Evolutionary conservation across 2,113 vertebrate genomes (phyloP).

Genomic region (Xyliphius kryptos): DNA sequence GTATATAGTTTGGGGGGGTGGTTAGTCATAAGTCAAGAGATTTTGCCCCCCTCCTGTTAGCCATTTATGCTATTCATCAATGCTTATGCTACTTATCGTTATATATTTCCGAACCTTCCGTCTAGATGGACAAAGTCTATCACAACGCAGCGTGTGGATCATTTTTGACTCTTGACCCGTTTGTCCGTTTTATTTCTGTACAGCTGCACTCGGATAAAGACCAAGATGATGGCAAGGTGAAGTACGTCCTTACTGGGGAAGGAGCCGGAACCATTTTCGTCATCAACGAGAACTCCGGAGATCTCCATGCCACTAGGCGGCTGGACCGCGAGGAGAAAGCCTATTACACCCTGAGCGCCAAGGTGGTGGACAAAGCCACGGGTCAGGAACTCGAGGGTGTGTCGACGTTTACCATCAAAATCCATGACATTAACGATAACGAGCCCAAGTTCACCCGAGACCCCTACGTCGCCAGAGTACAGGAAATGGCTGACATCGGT

Average conservation of each 20-base stretch:
- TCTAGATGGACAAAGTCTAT: too few species aligned
- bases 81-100: too few species aligned
- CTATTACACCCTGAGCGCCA: conserved; percentile 83
- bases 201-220: conserved; percentile 95
- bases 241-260: conserved; percentile 89
- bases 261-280: conserved; percentile 90
- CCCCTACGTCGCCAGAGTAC: conserved; percentile 77
- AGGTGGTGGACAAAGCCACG: conserved; percentile 82
- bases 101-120: too few species aligned
- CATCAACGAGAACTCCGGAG: conserved; percentile 93
- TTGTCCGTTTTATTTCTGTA: not conserved
- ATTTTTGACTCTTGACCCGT: too few species aligned
- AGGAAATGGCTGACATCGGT: conserved; percentile 93
- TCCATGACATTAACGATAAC: too few species aligned
- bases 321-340: conserved; percentile 92
- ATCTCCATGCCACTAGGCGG: conserved; percentile 92
- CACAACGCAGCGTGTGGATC: too few species aligned
- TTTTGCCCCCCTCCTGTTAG: too few species aligned
- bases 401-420: conserved; percentile 95
- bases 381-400: conserved; percentile 86
- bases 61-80: too few species aligned
- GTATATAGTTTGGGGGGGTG: too few species aligned
- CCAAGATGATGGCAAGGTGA: conserved; percentile 82
- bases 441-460: conserved; percentile 91
- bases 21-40: too few species aligned